Evolutionary conservation across 2,888 invertebrate genomes (phyloP).

Genomic region (Thelaira solivaga): DNA sequence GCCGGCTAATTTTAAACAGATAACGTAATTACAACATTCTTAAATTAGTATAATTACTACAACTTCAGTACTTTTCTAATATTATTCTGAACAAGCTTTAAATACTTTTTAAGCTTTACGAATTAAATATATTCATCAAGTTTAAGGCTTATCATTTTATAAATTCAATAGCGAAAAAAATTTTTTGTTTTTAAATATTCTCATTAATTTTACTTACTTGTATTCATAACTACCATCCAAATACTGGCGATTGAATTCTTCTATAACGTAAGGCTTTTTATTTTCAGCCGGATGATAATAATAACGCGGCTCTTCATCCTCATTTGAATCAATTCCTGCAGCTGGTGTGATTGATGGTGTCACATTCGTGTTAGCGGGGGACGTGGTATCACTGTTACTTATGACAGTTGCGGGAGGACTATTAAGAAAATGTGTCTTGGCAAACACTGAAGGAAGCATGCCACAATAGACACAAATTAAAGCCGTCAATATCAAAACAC

Average conservation of each 20-base stretch:
- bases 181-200: too few relatives aligned
- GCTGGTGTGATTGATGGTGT: not conserved
- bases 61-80: too few relatives aligned
- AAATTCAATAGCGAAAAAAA: too few relatives aligned
- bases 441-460: not conserved
- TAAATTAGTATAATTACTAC: too few relatives aligned
- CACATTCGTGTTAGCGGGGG: not conserved
- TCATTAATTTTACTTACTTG: slow-evolving; percentile 56
- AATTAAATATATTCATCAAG: too few relatives aligned
- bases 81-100: too few relatives aligned
- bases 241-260: slow-evolving; percentile 65
- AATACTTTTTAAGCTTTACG: too few relatives aligned
- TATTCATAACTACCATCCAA: slow-evolving; percentile 69
- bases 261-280: slow-evolving; percentile 64
- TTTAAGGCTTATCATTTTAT: too few relatives aligned
- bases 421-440: slow-evolving; percentile 57
- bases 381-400: not conserved
- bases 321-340: not conserved
- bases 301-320: too few relatives aligned
- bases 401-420: slow-evolving; percentile 59
- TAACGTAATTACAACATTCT: too few relatives aligned
- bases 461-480: slow-evolving; percentile 56
- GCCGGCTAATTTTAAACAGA: too few relatives aligned
- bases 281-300: slow-evolving; percentile 62
- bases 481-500: slow-evolving; percentile 47